These are phyloP conservation scores for Philopotamus ludificatus DNA, from an alignment of 1,140 invertebrate genomes.

Conservation along the genomic window DNA sequence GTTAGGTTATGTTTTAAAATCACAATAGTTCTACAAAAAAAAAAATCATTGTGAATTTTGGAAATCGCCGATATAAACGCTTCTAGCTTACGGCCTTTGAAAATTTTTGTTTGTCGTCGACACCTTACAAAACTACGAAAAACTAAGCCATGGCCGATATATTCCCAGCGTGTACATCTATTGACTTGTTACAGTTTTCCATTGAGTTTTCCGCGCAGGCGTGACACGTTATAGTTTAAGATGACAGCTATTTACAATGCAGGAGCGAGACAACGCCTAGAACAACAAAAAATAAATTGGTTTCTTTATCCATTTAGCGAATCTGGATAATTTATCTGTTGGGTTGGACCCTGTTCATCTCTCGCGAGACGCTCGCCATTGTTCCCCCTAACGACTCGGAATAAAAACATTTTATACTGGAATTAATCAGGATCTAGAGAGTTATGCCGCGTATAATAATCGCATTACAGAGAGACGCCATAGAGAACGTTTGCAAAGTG, in stretches of 20 bases:
- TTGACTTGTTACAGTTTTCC: neutral
- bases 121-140: too few relatives aligned
- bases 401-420: constrained; percentile 8
- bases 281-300: constrained; percentile 30
- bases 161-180: neutral
- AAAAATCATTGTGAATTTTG: too few relatives aligned
- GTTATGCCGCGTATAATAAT: constrained; percentile 17
- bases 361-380: constrained; percentile 8
- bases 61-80: too few relatives aligned
- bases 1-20: too few relatives aligned
- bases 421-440: constrained; percentile 9
- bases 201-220: too few relatives aligned
- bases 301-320: constrained; percentile 33
- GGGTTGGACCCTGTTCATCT: constrained; percentile 2
- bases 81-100: too few relatives aligned
- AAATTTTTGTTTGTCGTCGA: too few relatives aligned
- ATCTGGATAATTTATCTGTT: constrained; percentile 27
- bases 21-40: too few relatives aligned
- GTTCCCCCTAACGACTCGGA: neutral
- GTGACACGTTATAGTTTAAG: constrained; percentile 20
- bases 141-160: neutral
- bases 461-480: constrained; percentile 8
- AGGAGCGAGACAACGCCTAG: too few relatives aligned
- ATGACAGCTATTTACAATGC: constrained; percentile 22
- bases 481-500: too few relatives aligned